phyloP scores from a whole-genome alignment of 1,140 invertebrate species.

The Acromyrmex charruanus region DNA sequence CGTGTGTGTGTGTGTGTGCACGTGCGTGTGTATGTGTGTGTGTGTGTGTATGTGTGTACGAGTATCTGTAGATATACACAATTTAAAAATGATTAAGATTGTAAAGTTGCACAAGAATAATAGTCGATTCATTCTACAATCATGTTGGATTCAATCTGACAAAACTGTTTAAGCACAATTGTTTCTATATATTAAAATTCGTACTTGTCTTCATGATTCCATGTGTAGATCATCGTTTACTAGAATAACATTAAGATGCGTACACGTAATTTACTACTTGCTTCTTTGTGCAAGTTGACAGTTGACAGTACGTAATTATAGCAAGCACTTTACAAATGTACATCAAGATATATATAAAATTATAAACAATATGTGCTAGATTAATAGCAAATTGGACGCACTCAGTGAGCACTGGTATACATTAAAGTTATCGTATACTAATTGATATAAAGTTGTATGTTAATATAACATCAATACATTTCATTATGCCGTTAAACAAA shows the following conservation, averaged over 20 bases:
- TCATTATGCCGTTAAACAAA: no score
- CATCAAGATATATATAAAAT: conserved; percentile 43
- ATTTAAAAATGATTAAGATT: conserved; percentile 37
- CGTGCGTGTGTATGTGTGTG: not conserved
- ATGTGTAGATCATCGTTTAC: not conserved
- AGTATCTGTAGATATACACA: not conserved
- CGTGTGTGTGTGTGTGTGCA: no score
- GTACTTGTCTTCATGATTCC: not conserved
- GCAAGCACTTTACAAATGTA: conserved; percentile 14
- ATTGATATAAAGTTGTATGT: not conserved
- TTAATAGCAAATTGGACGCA: not conserved
- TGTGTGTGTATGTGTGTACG: no score
- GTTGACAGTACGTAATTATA: conserved; percentile 18
- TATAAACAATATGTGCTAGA: conserved; percentile 45
- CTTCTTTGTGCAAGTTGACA: not conserved
- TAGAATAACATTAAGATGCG: conserved; percentile 28
- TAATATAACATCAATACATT: not conserved
- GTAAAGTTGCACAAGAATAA: not conserved
- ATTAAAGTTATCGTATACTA: not conserved
- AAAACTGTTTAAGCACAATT: conserved; percentile 14
- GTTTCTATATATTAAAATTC: conserved; percentile 2
- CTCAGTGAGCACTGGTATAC: no score
- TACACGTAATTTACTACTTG: conserved; percentile 47
- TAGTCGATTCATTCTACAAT: not conserved
- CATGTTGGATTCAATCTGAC: not conserved